A percentile compares a stretch with the other conserved stretches of the same genome.
Evolutionary conservation across 2,113 vertebrate genomes (phyloP).

Genomic region (Oenanthe oenanthe): DNA sequence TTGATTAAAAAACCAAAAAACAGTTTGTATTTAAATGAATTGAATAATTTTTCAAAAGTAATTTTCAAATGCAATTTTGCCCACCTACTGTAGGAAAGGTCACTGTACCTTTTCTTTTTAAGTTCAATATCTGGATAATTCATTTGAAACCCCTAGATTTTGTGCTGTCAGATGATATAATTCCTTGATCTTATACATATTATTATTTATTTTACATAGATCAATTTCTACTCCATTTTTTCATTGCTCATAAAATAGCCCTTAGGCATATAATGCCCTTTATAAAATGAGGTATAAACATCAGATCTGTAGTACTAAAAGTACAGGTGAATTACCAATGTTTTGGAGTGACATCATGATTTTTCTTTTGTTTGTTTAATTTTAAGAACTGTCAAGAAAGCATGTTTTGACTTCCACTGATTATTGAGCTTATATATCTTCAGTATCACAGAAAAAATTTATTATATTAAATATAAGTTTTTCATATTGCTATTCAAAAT

Average conservation of each 20-base stretch:
- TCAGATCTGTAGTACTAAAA: not conserved
- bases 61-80: not conserved
- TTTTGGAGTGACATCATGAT: not conserved
- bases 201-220: not conserved
- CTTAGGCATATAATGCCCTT: not conserved
- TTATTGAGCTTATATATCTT: not conserved
- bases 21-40: not conserved
- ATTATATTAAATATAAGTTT: not conserved
- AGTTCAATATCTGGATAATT: not conserved
- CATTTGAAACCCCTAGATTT: not conserved
- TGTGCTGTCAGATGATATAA: not conserved
- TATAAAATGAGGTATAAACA: not conserved
- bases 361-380: not conserved
- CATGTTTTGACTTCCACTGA: not conserved
- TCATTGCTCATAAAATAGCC: not conserved
- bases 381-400: not conserved
- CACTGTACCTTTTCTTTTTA: not conserved
- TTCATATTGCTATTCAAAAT: not conserved
- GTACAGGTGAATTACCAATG: not conserved
- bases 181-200: not conserved
- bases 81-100: not conserved
- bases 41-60: not conserved
- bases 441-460: not conserved
- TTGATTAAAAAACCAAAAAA: not conserved
- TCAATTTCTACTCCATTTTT: not conserved